Evolutionary conservation across 1,140 invertebrate species (phyloP).

Genomic region (Zeugodacus cucurbitae): DNA sequence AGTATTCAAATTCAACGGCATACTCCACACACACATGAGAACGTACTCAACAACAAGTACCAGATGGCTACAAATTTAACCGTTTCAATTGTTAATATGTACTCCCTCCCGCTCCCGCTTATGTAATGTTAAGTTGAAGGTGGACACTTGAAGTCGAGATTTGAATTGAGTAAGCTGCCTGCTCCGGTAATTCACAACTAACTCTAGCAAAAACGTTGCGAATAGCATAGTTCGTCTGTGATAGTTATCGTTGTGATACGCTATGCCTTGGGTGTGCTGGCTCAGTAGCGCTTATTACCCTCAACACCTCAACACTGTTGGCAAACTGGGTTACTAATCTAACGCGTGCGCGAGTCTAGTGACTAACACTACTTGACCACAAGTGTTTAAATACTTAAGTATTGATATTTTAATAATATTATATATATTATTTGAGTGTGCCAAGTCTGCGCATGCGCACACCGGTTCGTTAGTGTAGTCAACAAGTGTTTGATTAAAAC

Average conservation of each 20-base stretch:
- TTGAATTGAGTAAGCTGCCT: background rate
- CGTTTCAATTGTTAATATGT: background rate
- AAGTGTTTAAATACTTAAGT: background rate
- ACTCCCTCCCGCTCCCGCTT: background rate
- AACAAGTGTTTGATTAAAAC: background rate
- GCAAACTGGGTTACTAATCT: background rate
- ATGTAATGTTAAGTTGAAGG: background rate
- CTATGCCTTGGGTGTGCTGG: background rate
- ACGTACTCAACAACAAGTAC: background rate
- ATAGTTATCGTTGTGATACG: background rate
- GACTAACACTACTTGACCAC: background rate
- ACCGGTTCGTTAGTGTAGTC: background rate
- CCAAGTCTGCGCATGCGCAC: background rate
- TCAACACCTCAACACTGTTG: background rate
- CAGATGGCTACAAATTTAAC: background rate
- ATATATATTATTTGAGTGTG: background rate
- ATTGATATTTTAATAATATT: background rate
- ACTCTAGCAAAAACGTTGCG: background rate
- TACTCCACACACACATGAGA: background rate
- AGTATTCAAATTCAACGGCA: background rate
- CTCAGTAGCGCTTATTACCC: background rate
- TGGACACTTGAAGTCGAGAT: slow-evolving; percentile 15
- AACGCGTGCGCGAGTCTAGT: background rate
- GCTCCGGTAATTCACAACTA: background rate
- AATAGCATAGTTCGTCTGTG: slow-evolving; percentile 1